These are phyloP conservation scores for Cepaea nemoralis DNA, from an alignment of 1,140 invertebrate genomes.

Conservation along the genomic window DNA sequence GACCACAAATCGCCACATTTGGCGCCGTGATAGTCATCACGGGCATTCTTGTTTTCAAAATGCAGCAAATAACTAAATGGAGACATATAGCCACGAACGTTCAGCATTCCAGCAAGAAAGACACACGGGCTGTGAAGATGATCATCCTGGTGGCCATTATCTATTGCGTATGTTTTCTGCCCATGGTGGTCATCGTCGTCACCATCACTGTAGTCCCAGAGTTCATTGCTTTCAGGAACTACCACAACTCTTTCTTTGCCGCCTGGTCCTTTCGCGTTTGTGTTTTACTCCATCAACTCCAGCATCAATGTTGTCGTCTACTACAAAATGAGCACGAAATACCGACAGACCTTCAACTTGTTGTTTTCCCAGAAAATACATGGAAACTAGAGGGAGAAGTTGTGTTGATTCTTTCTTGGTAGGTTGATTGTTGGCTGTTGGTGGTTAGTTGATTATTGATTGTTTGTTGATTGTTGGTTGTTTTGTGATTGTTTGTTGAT, in stretches of 20 bases:
- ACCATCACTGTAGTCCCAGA: not conserved
- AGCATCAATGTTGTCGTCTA: constrained; percentile 17
- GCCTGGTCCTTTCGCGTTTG: not conserved
- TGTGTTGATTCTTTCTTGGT: too few relatives aligned
- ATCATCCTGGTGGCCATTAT: constrained; percentile 5
- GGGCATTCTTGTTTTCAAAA: not conserved
- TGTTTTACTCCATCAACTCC: not conserved
- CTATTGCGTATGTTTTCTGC: constrained; percentile 5
- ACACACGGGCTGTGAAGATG: not conserved
- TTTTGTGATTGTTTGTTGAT: too few relatives aligned
- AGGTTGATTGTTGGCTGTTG: too few relatives aligned
- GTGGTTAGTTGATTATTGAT: too few relatives aligned
- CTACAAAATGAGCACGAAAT: constrained; percentile 26
- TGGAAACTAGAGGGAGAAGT: too few relatives aligned
- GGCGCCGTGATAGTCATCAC: constrained; percentile 3
- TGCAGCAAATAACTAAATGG: not conserved
- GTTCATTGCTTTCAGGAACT: not conserved
- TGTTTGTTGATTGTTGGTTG: too few relatives aligned
- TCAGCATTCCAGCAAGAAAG: not conserved
- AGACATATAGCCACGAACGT: not conserved
- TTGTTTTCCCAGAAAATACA: not conserved
- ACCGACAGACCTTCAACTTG: not conserved
- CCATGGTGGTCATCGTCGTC: not conserved
- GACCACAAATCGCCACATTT: not conserved
- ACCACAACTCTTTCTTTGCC: not conserved